Evolutionary conservation across 1,140 invertebrate genomes (phyloP).

Genomic region (Tetramorium simillimum): DNA sequence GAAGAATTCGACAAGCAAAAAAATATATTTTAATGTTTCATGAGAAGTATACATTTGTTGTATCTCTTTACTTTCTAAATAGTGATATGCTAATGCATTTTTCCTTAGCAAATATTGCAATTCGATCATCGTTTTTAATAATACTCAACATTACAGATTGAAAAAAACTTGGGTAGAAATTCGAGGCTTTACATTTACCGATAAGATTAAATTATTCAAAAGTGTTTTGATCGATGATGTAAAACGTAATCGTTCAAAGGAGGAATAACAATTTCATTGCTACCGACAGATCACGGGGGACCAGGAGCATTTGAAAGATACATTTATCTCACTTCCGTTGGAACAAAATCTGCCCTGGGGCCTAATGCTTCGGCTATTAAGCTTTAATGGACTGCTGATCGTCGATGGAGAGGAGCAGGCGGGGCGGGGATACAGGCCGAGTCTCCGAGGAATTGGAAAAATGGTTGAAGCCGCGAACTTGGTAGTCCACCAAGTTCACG

Average conservation of each 20-base stretch:
- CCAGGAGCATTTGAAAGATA: slow-evolving; percentile 72
- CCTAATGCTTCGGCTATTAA: slow-evolving; percentile 82
- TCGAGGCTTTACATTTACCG: neutral
- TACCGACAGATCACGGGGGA: slow-evolving; percentile 49
- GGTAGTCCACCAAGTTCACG: neutral
- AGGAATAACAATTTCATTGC: slow-evolving; percentile 39
- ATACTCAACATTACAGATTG: neutral
- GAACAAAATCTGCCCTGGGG: slow-evolving; percentile 82
- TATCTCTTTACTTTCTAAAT: neutral
- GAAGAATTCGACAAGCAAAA: neutral
- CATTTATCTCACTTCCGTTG: slow-evolving; percentile 79
- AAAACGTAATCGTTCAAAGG: slow-evolving; percentile 9
- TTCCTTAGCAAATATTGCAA: neutral
- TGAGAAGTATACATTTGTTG: neutral
- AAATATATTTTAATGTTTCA: neutral
- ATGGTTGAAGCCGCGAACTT: slow-evolving; percentile 44
- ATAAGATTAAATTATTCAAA: slow-evolving; percentile 1
- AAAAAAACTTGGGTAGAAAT: neutral
- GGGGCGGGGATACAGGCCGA: slow-evolving; percentile 11
- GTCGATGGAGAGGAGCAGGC: slow-evolving; percentile 43
- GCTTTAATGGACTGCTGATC: slow-evolving; percentile 78
- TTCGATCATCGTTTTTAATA: neutral
- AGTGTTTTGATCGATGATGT: neutral
- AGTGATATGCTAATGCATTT: neutral
- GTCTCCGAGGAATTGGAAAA: slow-evolving; percentile 71